Evolutionary conservation across 1,140 invertebrate genomes (phyloP), one percentile per base, ranked within the genome.

Genomic region (Acyrthosiphon pisum): DNA sequence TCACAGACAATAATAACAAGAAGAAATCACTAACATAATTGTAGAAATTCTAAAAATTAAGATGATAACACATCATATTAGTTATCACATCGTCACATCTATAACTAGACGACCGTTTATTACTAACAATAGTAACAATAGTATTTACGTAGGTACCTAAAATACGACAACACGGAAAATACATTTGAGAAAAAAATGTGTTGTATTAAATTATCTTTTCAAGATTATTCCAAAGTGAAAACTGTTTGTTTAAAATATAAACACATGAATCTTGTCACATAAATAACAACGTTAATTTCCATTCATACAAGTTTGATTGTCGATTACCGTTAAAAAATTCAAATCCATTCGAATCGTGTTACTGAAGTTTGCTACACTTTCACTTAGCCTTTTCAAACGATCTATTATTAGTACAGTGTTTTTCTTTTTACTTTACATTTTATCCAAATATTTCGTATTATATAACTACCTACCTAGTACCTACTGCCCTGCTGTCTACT

Each of bases 341-440:
- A n/a, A 88, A 89, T 50, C 20, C 18, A 53, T 89, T 44, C 89
- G 6, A 30, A 90, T 44, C 53, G n/a, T 35, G 50, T 41, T 30
- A 90, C 53, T 90, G 23, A 18, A 90, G 53, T 90, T 88, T 88
- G 18, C 11, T 60, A 68, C 35, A 90, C 37, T 90, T 90, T 90
- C 89, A 90, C 89, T 89, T 37, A 56, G n/a, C 87, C 37, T 90
- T 90, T 90, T 90, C 14, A 44, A 68, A 90, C 56, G 37, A 35
- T 11, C 11, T 53, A 23, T 23, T 37, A 76, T 87, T 46, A 35
- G 20, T 48, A 26, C 9, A 6, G 11, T 30, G 22, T 86, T 86
- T 41, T 86, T 86, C 6, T 86, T 44, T 26, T 41, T 41, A 44
- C 37, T 84, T 44, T 11, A 22, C 20, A 84, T 86, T 26, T 44